phyloP scores from a whole-genome alignment of 23 tunicate species.

The Trididemnum miniatum region DNA sequence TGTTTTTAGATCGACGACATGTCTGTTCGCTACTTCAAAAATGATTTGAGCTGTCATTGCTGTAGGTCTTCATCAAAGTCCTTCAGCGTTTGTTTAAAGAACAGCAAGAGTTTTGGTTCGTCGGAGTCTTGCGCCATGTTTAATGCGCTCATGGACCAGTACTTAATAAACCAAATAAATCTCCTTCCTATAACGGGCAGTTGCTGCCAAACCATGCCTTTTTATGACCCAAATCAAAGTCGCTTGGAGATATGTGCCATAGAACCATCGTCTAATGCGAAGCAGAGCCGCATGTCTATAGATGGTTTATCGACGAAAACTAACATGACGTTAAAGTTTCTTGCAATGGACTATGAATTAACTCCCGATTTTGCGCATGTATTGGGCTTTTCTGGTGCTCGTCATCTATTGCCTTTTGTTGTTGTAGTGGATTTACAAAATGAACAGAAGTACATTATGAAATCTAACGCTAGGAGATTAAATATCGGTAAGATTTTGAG shows the following conservation, averaged over 20 bases:
- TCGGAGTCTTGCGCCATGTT: background rate
- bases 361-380: background rate
- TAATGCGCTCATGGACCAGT: background rate
- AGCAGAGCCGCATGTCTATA: background rate
- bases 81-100: slow-evolving; percentile 17
- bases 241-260: slow-evolving; percentile 14
- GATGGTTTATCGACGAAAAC: background rate
- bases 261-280: background rate
- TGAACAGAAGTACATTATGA: slow-evolving; percentile 26
- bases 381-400: background rate
- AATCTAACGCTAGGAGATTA: background rate
- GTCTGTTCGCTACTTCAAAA: background rate
- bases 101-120: background rate
- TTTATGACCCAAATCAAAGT: background rate
- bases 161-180: background rate
- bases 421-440: slow-evolving; percentile 18
- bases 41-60: background rate
- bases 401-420: background rate
- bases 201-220: background rate
- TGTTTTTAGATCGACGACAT: slow-evolving; percentile 16
- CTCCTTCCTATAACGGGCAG: background rate
- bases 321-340: slow-evolving; percentile 7
- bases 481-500: background rate
- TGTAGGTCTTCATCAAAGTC: slow-evolving; percentile 13
- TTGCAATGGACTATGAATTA: background rate